phyloP scores from a whole-genome alignment of 2,113 vertebrate genomes.

The Sisor rabdophorus region DNA sequence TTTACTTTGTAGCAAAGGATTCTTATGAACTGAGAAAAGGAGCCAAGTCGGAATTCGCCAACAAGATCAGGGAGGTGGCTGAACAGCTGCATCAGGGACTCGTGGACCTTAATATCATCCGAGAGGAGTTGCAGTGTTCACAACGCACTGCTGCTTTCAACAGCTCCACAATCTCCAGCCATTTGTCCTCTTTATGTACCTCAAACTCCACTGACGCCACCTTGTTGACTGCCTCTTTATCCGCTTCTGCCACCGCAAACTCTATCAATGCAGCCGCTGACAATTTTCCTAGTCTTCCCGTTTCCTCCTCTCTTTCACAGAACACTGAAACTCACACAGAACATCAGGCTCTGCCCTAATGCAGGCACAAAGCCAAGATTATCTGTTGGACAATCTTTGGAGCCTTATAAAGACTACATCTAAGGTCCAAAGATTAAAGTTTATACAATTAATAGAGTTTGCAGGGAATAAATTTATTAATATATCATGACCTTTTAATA shows the following conservation, averaged over 20 bases:
- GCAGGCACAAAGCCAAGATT: too few relatives aligned
- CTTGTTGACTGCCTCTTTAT: neutral
- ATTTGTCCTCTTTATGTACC: neutral
- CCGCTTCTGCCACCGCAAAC: neutral
- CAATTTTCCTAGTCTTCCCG: neutral
- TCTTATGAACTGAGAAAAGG: slow-evolving; percentile 70
- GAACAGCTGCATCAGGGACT: slow-evolving; percentile 65
- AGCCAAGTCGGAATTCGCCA: slow-evolving; percentile 69
- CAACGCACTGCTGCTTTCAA: neutral
- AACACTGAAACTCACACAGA: neutral
- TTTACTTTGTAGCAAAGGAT: slow-evolving; percentile 75
- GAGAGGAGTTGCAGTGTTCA: slow-evolving; percentile 62
- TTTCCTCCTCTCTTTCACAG: neutral
- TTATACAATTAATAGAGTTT: too few relatives aligned
- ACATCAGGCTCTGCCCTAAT: neutral
- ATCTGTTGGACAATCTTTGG: too few relatives aligned
- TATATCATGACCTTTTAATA: too few relatives aligned
- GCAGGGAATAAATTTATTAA: too few relatives aligned
- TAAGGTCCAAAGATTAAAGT: too few relatives aligned
- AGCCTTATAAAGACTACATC: too few relatives aligned
- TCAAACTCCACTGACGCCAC: neutral
- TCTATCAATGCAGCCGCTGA: neutral
- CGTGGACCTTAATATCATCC: slow-evolving; percentile 67
- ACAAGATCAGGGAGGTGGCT: slow-evolving; percentile 68
- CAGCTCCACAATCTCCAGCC: too few relatives aligned